Evolutionary conservation across 2,888 invertebrate species (phyloP), one percentile per base, ranked within the genome.

Genomic region (Drosophila cognata): DNA sequence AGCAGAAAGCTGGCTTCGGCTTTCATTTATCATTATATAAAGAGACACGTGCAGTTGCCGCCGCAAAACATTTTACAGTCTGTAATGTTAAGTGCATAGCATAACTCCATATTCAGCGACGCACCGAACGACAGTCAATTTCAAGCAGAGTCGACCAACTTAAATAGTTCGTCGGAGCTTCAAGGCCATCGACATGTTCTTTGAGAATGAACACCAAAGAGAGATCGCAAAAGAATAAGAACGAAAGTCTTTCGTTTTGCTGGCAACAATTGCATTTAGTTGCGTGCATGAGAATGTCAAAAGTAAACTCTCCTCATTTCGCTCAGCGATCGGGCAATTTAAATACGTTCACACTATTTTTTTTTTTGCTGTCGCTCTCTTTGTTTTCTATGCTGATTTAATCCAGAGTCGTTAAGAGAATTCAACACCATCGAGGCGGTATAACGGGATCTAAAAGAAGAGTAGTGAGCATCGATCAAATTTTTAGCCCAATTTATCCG

Each of bases 11-110:
- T 35, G 46, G 56, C 51, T 43, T 21, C 31, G 53, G 46, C 46
- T 46, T 64, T 16, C 36, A 52, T 28, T 70, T 55, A 36, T 57
- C 28, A 35, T 48, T 35, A 48, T 8, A 33, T 5, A 21, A 7
- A 31, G 21, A 57, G 41, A 43, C 57, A 57, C 57, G 57, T 57
- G 57, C 57, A 57, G 57, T 43, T 57, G 57, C 57, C 21, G 57
- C 31, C 21, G 56, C 16, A 41, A 10, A 43, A 57, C 57, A 43
- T 31, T 43, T 21, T 57, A 31, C 29, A 57, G 31, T 29, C 41
- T 31, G 10, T 29, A 25, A 29, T 36, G 8, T 43, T 31, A 43
- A 57, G 57, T 57, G 43, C 57, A 13, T 36, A 43, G 21, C 43
- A 41, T 29, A 29, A 41, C 29, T 41, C 13, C 13, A 38, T 29